These are phyloP conservation scores for Nannoperca australis DNA, from an alignment of 2,797 vertebrate species.

Conservation along the genomic window DNA sequence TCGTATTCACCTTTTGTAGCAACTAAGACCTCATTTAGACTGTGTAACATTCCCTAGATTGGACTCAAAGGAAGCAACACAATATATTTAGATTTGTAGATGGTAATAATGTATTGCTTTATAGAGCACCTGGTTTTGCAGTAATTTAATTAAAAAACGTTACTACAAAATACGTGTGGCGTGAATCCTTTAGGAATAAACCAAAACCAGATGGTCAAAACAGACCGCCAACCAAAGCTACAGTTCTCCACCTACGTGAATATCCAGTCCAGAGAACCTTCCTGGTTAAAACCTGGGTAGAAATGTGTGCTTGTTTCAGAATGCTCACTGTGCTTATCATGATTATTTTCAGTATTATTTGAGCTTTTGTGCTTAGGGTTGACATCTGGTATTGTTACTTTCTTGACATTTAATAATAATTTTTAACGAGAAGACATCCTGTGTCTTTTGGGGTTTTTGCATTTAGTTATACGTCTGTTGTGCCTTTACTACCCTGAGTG, in stretches of 20 bases:
- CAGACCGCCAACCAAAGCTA: background rate
- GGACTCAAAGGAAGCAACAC: conserved; percentile 23
- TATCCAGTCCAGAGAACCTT: background rate
- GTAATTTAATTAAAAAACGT: conserved; percentile 26
- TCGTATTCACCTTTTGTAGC: conserved; percentile 29
- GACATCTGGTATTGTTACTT: background rate
- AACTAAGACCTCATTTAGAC: conserved; percentile 18
- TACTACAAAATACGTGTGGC: conserved; percentile 16
- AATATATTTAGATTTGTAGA: conserved; percentile 33
- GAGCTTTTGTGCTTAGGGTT: conserved; percentile 36
- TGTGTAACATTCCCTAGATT: background rate
- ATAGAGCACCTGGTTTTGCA: conserved; percentile 63
- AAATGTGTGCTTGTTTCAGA: conserved; percentile 57
- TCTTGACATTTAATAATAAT: background rate
- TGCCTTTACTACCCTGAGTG: conserved; percentile 64
- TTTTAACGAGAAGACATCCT: conserved; percentile 13
- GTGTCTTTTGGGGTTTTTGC: conserved; percentile 25
- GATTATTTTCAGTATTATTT: background rate
- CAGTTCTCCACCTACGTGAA: background rate
- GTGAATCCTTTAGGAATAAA: conserved; percentile 17
- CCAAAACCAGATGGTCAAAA: background rate
- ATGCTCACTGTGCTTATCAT: conserved; percentile 38
- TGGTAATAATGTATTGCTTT: conserved; percentile 24
- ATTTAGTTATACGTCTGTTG: conserved; percentile 15
- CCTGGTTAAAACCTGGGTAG: conserved; percentile 30